phyloP scores from a whole-genome alignment of 1,140 invertebrate species.

The Lasaia peninsularis region DNA sequence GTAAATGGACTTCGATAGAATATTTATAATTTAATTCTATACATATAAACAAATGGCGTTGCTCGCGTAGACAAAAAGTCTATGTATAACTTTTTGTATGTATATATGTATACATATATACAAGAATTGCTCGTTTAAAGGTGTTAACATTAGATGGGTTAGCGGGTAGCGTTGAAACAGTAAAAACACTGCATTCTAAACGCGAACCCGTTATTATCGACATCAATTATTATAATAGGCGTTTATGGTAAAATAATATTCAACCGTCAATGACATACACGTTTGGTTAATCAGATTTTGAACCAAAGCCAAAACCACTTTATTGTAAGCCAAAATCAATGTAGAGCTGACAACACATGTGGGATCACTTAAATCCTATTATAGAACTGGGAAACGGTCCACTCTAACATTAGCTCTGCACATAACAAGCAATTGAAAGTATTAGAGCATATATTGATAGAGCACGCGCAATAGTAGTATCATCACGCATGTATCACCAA shows the following conservation, averaged over 20 bases:
- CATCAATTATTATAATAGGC: neutral
- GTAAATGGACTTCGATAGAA: too few relatives aligned
- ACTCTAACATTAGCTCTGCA: neutral
- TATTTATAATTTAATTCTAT: too few relatives aligned
- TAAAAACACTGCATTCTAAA: too few relatives aligned
- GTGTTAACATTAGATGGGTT: too few relatives aligned
- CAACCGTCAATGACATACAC: neutral
- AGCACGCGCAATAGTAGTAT: too few relatives aligned
- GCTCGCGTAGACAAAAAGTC: too few relatives aligned
- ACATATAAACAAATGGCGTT: too few relatives aligned
- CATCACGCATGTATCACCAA: too few relatives aligned
- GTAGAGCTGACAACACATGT: neutral
- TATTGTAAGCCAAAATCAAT: constrained; percentile 9
- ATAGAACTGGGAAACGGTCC: neutral
- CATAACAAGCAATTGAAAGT: constrained; percentile 1
- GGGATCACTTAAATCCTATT: constrained; percentile 9
- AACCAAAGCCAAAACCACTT: constrained; percentile 4
- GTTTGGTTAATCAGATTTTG: constrained; percentile 3
- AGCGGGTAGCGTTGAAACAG: too few relatives aligned
- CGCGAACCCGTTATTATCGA: neutral
- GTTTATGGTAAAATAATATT: neutral
- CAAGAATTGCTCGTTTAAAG: too few relatives aligned
- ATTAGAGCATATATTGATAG: neutral
- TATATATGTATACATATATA: too few relatives aligned
- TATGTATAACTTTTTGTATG: too few relatives aligned